A percentile compares a stretch with the other conserved stretches of the same genome.
Evolutionary conservation across 1,140 invertebrate genomes (phyloP).

Genomic region (Trissolcus basalis): DNA sequence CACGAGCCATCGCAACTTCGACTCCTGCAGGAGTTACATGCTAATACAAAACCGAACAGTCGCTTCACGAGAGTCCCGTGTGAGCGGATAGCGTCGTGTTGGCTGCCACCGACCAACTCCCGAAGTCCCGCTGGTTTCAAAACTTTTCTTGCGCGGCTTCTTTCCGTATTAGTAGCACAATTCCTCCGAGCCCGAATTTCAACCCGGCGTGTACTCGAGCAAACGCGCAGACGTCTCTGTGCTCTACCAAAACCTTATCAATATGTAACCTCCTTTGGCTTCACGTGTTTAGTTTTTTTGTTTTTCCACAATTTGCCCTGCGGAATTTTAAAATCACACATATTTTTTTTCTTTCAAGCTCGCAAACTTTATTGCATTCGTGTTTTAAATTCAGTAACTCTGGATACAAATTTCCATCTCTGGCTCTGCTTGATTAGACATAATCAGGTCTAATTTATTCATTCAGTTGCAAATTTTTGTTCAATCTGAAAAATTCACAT

Average conservation of each 20-base stretch:
- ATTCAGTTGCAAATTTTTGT: no score
- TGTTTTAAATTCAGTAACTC: no score
- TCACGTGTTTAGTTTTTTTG: constrained; percentile 33
- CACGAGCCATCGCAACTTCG: constrained; percentile 71
- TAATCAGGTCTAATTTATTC: no score
- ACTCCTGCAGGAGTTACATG: constrained; percentile 73
- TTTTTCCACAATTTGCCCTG: not conserved
- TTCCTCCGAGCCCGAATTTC: constrained; percentile 40
- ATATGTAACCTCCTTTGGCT: constrained; percentile 32
- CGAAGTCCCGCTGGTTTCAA: constrained; percentile 57
- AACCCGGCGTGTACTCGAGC: constrained; percentile 1
- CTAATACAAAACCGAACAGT: constrained; percentile 73
- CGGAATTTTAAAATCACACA: no score
- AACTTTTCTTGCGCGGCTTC: constrained; percentile 52
- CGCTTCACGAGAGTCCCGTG: constrained; percentile 66
- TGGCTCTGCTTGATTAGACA: no score
- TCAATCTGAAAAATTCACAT: no score
- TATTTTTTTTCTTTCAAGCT: no score
- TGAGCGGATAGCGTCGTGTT: constrained; percentile 37
- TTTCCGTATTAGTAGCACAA: constrained; percentile 41
- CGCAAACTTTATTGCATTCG: no score
- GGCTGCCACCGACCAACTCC: constrained; percentile 58
- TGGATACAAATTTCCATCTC: no score
- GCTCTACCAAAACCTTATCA: constrained; percentile 33
- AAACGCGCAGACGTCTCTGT: constrained; percentile 14